These are phyloP conservation scores for Antennarius striatus DNA, from an alignment of 2,113 vertebrate genomes.

Conservation along the genomic window DNA sequence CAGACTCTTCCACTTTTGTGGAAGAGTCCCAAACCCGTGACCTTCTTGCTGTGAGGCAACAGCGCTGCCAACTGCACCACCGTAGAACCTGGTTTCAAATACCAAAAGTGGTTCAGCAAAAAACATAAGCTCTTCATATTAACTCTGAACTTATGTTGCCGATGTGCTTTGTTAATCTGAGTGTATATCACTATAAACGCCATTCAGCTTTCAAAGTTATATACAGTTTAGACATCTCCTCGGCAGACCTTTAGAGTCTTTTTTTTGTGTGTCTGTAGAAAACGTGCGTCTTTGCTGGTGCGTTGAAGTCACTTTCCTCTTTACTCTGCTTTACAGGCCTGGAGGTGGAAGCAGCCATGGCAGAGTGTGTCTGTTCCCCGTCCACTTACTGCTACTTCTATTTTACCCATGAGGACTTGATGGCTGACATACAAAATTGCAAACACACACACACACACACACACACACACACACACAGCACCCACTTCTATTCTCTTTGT, in stretches of 20 bases:
- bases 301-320: constrained; percentile 13
- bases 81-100: constrained; percentile 9
- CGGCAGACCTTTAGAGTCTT: constrained; percentile 25
- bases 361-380: constrained; percentile 58
- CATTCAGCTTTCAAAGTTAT: constrained; percentile 24
- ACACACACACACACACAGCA: constrained; percentile 31
- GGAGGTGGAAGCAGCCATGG: constrained; percentile 41
- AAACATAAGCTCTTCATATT: no score
- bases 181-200: neutral
- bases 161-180: no score
- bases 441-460: constrained; percentile 19
- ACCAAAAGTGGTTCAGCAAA: neutral
- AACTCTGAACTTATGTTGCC: no score
- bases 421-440: constrained; percentile 35
- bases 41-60: no score
- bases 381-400: constrained; percentile 58
- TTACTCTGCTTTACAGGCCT: constrained; percentile 33
- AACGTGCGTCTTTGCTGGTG: constrained; percentile 9
- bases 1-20: no score
- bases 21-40: no score
- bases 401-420: constrained; percentile 44
- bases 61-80: no score
- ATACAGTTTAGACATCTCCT: constrained; percentile 23
- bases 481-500: constrained; percentile 60
- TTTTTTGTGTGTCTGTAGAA: constrained; percentile 14